These are phyloP conservation scores for Entosphenus tridentatus DNA, from an alignment of 2,113 vertebrate genomes.

Conservation along the genomic window DNA sequence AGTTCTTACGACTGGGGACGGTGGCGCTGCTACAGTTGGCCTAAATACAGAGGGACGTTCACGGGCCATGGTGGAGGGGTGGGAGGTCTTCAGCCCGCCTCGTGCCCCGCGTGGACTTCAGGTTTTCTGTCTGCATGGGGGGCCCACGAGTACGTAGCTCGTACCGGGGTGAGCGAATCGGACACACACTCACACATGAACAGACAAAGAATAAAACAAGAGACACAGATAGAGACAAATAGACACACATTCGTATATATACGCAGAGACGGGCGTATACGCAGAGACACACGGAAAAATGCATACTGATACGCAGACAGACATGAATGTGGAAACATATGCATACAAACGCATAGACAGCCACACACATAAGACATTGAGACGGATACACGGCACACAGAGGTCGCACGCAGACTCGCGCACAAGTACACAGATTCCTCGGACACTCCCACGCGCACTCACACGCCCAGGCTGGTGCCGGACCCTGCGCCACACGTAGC, in stretches of 20 bases:
- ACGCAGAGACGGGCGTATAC: not conserved
- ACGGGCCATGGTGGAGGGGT: not conserved
- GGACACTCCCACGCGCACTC: not conserved
- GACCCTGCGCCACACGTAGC: not conserved
- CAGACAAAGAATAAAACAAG: not conserved
- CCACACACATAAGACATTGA: not conserved
- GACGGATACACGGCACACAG: not conserved
- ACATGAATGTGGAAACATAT: not conserved
- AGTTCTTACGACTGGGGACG: no score
- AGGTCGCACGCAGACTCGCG: not conserved
- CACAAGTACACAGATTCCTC: not conserved
- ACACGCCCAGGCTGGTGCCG: not conserved
- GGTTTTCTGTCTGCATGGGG: not conserved
- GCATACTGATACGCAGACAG: not conserved
- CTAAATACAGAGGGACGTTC: not conserved
- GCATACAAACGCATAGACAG: not conserved
- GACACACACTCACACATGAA: not conserved
- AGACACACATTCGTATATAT: not conserved
- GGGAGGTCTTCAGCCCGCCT: not conserved
- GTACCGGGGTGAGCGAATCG: not conserved
- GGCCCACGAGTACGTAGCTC: not conserved
- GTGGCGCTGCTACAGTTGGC: no score
- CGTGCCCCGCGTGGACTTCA: not conserved
- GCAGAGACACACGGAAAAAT: not conserved
- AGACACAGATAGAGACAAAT: not conserved